Evolutionary conservation across 2,113 vertebrate species (phyloP), one percentile per base, ranked within the genome.

Genomic region (Hemichromis elongatus): DNA sequence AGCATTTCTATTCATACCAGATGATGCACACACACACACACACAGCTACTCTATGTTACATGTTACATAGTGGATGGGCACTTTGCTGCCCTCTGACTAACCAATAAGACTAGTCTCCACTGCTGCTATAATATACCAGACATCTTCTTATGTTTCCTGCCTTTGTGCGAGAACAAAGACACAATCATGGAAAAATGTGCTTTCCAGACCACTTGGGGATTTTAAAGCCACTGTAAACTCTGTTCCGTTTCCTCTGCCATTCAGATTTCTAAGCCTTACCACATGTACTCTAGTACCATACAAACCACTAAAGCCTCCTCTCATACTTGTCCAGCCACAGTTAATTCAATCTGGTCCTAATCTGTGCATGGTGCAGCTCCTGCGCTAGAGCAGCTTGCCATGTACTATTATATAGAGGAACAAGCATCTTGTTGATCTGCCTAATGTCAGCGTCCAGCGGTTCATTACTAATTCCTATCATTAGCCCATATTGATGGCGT

Each of bases 391-490:
- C 82, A 82, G 85, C 90, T 80, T 77, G 85, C 88, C 90, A 45
- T 84, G 88, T 81, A 79, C 83, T 77, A 92, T 87, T 91, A 91
- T 90, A 88, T 47, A 84, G 87, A 88, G 68, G 73, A 92, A 90
- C 89, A 85, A 90, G 86, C 83, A 84, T 92, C 91, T 86, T 91
- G 93, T 94, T 93, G 93, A 93, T 92, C 92, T 92, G 93, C 83
- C 88, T 92, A 91, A 92, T 90, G 92, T 95, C 89, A 87, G 86
- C 63, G 75, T 89, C 89, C 90, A 93, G 88, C 82, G 92, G 91
- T 88, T 94, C 92, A 83, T 80, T 84, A 91, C 94, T 96, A 94
- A 96, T 95, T 95, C 89, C 91, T 90, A 73, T 95, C 88, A 95
- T 96, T 95, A 95, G 90, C 33, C 86, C 88, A 81, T 93, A 93